Conservation (phyloP, 2,113 vertebrate genomes). For the Otolemur garnettii region DNA sequence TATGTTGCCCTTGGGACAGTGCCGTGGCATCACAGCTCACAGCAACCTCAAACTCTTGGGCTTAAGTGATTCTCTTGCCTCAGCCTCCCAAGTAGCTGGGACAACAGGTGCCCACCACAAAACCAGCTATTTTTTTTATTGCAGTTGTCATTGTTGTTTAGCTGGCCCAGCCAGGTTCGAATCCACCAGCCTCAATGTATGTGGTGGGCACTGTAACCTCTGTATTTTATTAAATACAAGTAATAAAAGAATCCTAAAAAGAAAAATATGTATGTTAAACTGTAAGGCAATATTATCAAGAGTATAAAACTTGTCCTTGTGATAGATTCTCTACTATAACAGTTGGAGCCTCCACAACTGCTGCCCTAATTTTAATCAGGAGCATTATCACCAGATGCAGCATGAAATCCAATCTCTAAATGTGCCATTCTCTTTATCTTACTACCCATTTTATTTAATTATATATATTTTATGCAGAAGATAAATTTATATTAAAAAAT, state of each 20-base stretch:
- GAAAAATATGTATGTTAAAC: not conserved
- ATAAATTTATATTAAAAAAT: conserved; percentile 41
- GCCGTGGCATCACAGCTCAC: too few species aligned
- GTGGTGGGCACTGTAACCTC: too few species aligned
- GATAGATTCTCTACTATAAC: not conserved
- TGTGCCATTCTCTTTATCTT: not conserved
- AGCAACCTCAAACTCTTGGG: too few species aligned
- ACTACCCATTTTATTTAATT: not conserved
- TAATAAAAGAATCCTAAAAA: not conserved
- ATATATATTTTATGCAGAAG: not conserved
- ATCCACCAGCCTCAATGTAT: too few species aligned
- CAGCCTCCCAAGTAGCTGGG: too few species aligned
- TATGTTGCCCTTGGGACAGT: too few species aligned
- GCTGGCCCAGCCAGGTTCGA: too few species aligned
- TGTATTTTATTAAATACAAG: conserved; percentile 52
- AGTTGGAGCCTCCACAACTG: not conserved
- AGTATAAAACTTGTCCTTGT: not conserved
- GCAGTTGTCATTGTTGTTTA: too few species aligned
- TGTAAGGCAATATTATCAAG: not conserved
- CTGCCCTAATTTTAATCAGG: not conserved
- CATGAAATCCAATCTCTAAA: not conserved
- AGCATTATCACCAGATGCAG: not conserved
- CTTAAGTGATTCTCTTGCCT: too few species aligned
- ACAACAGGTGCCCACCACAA: too few species aligned
- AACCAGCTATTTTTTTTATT: too few species aligned